phyloP scores from a whole-genome alignment of 2,797 vertebrate genomes.

The Lagodon rhomboides region DNA sequence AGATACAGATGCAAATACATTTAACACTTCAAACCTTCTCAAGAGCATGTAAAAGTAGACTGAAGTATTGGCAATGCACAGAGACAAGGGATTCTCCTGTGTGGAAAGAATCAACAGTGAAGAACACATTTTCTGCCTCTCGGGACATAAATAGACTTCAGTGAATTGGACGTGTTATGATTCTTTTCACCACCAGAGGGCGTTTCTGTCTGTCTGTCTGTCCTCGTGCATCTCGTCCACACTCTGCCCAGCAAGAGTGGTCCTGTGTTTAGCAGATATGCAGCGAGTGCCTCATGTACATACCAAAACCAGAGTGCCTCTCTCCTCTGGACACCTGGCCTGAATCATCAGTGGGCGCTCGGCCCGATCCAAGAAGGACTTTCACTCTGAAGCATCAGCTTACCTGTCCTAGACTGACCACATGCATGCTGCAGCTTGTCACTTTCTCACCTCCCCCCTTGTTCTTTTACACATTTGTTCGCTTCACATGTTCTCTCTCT shows the following conservation, averaged over 20 bases:
- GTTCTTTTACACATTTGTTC: slow-evolving; percentile 39
- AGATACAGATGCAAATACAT: background rate
- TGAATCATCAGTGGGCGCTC: slow-evolving; percentile 56
- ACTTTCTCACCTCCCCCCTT: slow-evolving; percentile 45
- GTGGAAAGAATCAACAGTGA: background rate
- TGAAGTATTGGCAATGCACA: background rate
- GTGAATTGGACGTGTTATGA: slow-evolving; percentile 14
- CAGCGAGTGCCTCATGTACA: slow-evolving; percentile 46
- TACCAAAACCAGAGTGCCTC: slow-evolving; percentile 62
- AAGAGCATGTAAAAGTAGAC: background rate
- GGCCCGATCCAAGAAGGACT: background rate
- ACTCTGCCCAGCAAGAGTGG: slow-evolving; percentile 57
- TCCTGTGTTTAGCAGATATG: slow-evolving; percentile 57
- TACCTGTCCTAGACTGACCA: slow-evolving; percentile 54
- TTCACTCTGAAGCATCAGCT: slow-evolving; percentile 65
- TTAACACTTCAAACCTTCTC: background rate
- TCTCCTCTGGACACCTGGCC: slow-evolving; percentile 65
- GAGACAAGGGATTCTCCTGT: background rate
- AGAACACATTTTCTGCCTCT: background rate
- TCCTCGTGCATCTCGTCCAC: slow-evolving; percentile 25
- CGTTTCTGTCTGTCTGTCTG: slow-evolving; percentile 27
- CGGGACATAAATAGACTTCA: background rate
- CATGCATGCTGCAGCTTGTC: slow-evolving; percentile 37
- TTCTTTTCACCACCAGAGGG: slow-evolving; percentile 67
- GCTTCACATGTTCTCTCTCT: slow-evolving; percentile 10